A percentile compares a stretch with the other conserved stretches of the same genome.
These are phyloP conservation scores for Turritopsis rubra DNA, from an alignment of 30 jellyfish, hydroid and myxozoan species.

Conservation along the genomic window DNA sequence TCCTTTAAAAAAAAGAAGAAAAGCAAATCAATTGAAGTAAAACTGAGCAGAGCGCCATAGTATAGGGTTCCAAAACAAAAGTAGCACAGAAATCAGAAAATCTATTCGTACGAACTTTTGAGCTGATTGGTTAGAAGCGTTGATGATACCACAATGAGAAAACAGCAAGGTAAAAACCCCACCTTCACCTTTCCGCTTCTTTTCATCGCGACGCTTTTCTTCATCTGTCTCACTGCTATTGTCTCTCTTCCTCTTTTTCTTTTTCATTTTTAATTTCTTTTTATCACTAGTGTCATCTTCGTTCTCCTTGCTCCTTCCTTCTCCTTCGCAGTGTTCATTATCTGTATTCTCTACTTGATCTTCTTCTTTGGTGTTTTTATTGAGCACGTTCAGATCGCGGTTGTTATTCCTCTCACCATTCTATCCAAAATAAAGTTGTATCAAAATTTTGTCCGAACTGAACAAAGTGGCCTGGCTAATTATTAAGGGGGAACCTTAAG, in stretches of 20 bases:
- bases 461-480: no score
- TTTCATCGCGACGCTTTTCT: conserved; percentile 16
- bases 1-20: no score
- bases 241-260: conserved; percentile 21
- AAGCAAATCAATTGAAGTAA: no score
- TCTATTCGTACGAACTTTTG: no score
- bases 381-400: neutral
- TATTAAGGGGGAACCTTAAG: no score
- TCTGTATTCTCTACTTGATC: neutral
- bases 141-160: no score
- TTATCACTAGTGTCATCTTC: neutral
- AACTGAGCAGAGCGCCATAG: no score
- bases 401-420: neutral
- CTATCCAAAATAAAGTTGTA: neutral
- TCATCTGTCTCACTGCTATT: neutral
- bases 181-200: neutral
- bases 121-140: no score
- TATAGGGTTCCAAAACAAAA: no score
- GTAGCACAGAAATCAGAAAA: no score
- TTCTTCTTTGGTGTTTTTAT: neutral
- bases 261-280: conserved; percentile 10
- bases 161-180: neutral
- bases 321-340: neutral
- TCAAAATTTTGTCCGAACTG: neutral
- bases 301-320: neutral